Evolutionary conservation across 2,888 invertebrate genomes (phyloP), one percentile per base, ranked within the genome.

Genomic region (Chorisops tibialis): DNA sequence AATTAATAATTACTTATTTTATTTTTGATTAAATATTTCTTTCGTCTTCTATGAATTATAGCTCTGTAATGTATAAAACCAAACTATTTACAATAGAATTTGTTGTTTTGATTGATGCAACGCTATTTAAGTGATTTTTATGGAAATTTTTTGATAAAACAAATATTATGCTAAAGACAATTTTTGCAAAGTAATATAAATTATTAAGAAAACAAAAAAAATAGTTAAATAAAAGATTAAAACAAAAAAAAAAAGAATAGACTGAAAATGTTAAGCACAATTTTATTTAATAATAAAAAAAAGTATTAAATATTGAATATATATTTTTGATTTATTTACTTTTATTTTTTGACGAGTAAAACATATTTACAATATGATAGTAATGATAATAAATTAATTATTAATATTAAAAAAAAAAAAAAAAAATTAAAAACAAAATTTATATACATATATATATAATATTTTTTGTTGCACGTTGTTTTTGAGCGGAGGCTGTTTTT

Each of bases 381-480:
- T 54, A 54, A 39, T 41, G 22, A 24, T 43, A 51, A 51, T 61
- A 14, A 48, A 54, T 39, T 12, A 16, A 35, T 16, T 48, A 49
- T 19, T 48, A 47, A 59, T 37, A 52, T 18, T 47, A 24, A 50
- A 22, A 52, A 41, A 24, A 50, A 48, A 16, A 59, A 38, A 12
- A 58, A 50, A 49, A 47, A 59, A 47, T 39, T 19, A 45, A 30
- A 41, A 48, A 52, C 14, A 24, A 51, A 24, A 52, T 60, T 49
- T 35, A 59, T 67, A 62, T 62, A 63, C 47, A 65, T 54, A 67
- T 64, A 82, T 82, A 81, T 81, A 82, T 82, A 82, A 82, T 82
- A 82, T 82, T 82, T 82, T 86, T 85, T 86, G 85, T 86, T 86
- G 86, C 86, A 86, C 86, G 86, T 86, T 83, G 83, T 83, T 83